Base-by-base conservation (phyloP, 1,140 invertebrate genomes). In the Acarapis woodi region DNA sequence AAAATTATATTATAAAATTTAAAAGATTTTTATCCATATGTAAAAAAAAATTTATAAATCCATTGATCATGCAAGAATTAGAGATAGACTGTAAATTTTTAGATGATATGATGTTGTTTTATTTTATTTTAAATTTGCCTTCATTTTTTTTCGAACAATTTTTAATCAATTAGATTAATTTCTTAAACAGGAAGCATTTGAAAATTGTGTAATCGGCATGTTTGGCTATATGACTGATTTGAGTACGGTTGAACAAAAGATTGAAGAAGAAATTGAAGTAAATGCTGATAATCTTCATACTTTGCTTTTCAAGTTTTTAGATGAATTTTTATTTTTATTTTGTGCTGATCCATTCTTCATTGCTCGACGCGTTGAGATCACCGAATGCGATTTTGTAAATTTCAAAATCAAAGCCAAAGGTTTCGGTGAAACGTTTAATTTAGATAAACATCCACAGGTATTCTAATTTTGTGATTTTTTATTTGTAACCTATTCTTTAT, bases 201-300 rank as follows among this genome's bases (percentile, higher is more conserved):
- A 94, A 55, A 83, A 94, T 49, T 77, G 74, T 51, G 82, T 73
- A 3, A 68, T 82, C 47, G 74, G 78, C 1, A 93, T 97, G 85
- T 96, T 83, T 60, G 77, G 67, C 4, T 96, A 94, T 52, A 94
- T 93, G 75, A 93, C 87, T n/a, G 82, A 93, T 46, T 60, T 90
- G 40, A 65, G 73, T 1, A 70, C 64, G 41, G 79, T 93, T 14
- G 68, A 6, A 26, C 6, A 8, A 6, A n/a, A 26, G 6, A 6
- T 6, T n/a, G 6, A n/a, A 6, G 25, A 26, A 26, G 25, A 26
- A n/a, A n/a, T 26, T 26, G 25, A 26, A 26, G 25, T 26, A n/a
- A n/a, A 26, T 8, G 25, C 6, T n/a, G n/a, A 6, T n/a, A n/a
- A 26, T 26, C 25, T 26, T n/a, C 6, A 26, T 8, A 8, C 25